Conservation (phyloP, 2,797 vertebrate species). For the Sylvilagus floridanus region DNA sequence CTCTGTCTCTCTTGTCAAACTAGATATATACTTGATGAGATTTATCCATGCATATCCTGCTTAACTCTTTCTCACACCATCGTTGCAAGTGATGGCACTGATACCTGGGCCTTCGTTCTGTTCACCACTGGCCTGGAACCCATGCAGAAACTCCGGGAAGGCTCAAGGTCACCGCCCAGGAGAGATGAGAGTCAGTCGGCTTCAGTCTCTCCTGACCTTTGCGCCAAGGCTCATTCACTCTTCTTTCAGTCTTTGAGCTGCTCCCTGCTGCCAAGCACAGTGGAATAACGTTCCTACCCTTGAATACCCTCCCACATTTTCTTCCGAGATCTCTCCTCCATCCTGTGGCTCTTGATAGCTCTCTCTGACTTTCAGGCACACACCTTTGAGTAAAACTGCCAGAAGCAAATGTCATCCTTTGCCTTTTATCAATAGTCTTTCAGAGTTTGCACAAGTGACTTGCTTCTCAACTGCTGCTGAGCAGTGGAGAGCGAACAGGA, state of each 20-base stretch:
- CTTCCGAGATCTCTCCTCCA: constrained; percentile 85
- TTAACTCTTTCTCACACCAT: background rate
- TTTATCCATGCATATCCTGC: background rate
- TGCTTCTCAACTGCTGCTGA: constrained; percentile 81
- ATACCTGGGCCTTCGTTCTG: constrained; percentile 37
- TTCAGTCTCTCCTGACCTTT: constrained; percentile 70
- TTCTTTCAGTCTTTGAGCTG: constrained; percentile 72
- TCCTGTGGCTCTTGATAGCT: constrained; percentile 84
- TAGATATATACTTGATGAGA: background rate
- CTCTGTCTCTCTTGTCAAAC: constrained; percentile 17
- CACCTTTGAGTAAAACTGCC: constrained; percentile 87
- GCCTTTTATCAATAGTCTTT: constrained; percentile 87
- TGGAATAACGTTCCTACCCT: constrained; percentile 66
- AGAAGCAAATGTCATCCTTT: constrained; percentile 87
- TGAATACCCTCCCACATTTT: constrained; percentile 74
- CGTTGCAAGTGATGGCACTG: background rate
- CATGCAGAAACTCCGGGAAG: constrained; percentile 15
- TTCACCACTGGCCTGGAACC: constrained; percentile 55
- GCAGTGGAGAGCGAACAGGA: constrained; percentile 79
- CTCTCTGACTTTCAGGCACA: constrained; percentile 85
- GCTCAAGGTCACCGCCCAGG: constrained; percentile 66
- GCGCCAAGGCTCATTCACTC: constrained; percentile 72
- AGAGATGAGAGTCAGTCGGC: constrained; percentile 68
- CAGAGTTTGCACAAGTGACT: constrained; percentile 83
- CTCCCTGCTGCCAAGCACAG: constrained; percentile 66